Evolutionary conservation across 2,797 vertebrate species (phyloP).

Genomic region (Echiichthys vipera): DNA sequence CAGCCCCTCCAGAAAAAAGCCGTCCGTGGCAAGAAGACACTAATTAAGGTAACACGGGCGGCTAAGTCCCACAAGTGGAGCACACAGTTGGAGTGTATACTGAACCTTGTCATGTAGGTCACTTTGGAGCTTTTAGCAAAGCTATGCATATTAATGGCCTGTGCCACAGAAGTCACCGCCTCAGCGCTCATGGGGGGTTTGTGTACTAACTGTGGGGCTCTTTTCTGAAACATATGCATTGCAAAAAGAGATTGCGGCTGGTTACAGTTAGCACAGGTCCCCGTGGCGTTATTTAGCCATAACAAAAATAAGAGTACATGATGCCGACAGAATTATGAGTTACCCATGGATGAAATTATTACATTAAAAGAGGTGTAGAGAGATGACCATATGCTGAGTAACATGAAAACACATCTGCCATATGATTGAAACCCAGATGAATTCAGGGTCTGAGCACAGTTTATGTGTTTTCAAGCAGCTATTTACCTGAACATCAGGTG

Average conservation of each 20-base stretch:
- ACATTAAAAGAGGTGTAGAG: slow-evolving; percentile 25
- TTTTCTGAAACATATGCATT: slow-evolving; percentile 85
- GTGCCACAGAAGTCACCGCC: slow-evolving; percentile 54
- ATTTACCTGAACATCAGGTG: slow-evolving; percentile 50
- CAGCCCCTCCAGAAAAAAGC: slow-evolving; percentile 75
- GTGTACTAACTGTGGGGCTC: slow-evolving; percentile 76
- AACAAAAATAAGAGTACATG: slow-evolving; percentile 53
- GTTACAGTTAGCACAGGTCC: slow-evolving; percentile 57
- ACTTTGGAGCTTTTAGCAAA: slow-evolving; percentile 81
- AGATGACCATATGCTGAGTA: slow-evolving; percentile 43
- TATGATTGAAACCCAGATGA: slow-evolving; percentile 7
- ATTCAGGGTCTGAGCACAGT: not conserved
- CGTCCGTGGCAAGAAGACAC: slow-evolving; percentile 62
- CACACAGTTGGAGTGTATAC: slow-evolving; percentile 81
- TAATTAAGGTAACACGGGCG: slow-evolving; percentile 79
- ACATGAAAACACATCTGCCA: slow-evolving; percentile 24
- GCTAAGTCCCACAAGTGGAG: slow-evolving; percentile 74
- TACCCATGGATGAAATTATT: slow-evolving; percentile 53
- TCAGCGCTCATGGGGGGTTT: slow-evolving; percentile 58
- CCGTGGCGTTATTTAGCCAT: slow-evolving; percentile 60
- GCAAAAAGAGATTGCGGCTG: slow-evolving; percentile 80
- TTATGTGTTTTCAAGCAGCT: slow-evolving; percentile 12
- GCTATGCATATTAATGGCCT: slow-evolving; percentile 84
- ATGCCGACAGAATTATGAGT: slow-evolving; percentile 51
- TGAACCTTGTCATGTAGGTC: slow-evolving; percentile 86